A percentile compares a stretch with the other conserved stretches of the same genome.
phyloP scores from a whole-genome alignment of 2,797 vertebrate genomes.

The Spea hammondii region DNA sequence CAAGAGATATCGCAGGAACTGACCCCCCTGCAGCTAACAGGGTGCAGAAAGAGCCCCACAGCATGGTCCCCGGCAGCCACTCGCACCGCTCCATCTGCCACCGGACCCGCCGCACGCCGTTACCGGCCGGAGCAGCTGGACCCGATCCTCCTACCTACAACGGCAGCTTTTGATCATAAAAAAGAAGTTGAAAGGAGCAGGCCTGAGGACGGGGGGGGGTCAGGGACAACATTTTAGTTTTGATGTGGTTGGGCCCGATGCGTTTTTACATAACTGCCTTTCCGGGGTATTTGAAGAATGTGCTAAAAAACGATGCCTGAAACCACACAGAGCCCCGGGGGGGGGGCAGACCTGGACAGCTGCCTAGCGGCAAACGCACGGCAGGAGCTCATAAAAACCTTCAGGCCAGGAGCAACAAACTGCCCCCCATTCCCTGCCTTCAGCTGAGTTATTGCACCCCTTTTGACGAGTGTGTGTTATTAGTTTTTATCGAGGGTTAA shows the following conservation, averaged over 20 bases:
- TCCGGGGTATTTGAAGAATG: conserved; percentile 76
- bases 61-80: not conserved
- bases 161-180: conserved; percentile 9
- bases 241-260: conserved; percentile 70
- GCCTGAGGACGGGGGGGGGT: not conserved
- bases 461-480: no score
- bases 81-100: not conserved
- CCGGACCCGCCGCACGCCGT: not conserved
- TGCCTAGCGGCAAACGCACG: conserved; percentile 69
- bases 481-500: no score
- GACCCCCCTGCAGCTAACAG: not conserved
- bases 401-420: not conserved
- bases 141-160: not conserved
- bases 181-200: conserved; percentile 8
- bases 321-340: conserved; percentile 68
- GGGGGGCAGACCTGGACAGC: conserved; percentile 61
- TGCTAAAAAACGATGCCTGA: conserved; percentile 74
- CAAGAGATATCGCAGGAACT: not conserved
- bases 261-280: conserved; percentile 76
- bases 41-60: not conserved
- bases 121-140: not conserved
- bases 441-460: not conserved
- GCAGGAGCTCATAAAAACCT: conserved; percentile 54
- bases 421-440: not conserved
- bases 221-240: conserved; percentile 49